Evolutionary conservation across 2,888 invertebrate genomes (phyloP).

Genomic region (Acrocyrtus sp.): DNA sequence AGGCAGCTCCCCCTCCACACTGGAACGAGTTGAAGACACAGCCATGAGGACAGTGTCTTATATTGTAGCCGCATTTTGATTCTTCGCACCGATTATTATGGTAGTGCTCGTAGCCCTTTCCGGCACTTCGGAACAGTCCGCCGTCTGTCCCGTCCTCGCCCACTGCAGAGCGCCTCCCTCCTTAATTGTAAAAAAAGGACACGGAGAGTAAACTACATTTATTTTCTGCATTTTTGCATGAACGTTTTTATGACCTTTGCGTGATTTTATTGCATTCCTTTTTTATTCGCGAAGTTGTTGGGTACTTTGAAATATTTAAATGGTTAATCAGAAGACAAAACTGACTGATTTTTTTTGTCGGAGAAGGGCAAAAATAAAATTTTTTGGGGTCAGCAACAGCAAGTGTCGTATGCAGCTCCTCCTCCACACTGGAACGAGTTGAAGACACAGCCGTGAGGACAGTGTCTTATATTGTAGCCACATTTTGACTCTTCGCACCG

Average conservation of each 20-base stretch:
- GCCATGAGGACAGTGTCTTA: conserved; percentile 57
- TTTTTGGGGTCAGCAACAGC: conserved; percentile 48
- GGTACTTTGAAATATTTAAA: no score
- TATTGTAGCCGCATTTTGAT: conserved; percentile 56
- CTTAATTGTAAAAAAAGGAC: no score
- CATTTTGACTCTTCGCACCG: conserved; percentile 55
- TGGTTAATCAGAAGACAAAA: no score
- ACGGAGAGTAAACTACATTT: no score
- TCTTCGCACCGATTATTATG: conserved; percentile 51
- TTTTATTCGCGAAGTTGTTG: no score
- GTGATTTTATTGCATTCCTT: background rate
- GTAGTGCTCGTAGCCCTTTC: conserved; percentile 47
- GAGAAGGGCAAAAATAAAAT: background rate
- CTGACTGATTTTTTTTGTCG: background rate
- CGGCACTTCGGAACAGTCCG: conserved; percentile 32
- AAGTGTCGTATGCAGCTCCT: conserved; percentile 49
- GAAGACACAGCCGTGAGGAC: conserved; percentile 58
- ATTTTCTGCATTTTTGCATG: no score
- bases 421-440: conserved; percentile 52
- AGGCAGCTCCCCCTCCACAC: conserved; percentile 48
- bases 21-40: conserved; percentile 54
- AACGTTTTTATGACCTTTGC: no score
- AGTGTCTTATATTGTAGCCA: conserved; percentile 57
- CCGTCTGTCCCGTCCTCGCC: conserved; percentile 46
- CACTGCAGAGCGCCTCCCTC: conserved; percentile 12